These are phyloP conservation scores for Eugnorisma glareosa DNA, from an alignment of 2,888 invertebrate genomes.

Conservation along the genomic window DNA sequence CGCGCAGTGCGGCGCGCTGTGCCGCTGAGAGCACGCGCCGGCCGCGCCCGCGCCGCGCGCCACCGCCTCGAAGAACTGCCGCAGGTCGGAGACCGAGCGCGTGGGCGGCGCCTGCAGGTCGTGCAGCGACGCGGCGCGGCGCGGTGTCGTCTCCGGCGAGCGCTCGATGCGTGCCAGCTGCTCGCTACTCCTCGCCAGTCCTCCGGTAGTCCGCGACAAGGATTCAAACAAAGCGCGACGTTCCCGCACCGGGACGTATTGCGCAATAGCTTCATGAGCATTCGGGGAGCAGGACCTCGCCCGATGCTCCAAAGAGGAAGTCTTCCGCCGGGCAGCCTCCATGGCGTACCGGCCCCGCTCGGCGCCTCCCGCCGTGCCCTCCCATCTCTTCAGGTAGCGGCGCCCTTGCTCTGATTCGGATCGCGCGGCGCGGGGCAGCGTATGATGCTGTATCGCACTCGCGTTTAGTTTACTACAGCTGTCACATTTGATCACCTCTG, in stretches of 20 bases:
- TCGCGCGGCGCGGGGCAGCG: slow-evolving; percentile 85
- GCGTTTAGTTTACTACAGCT: slow-evolving; percentile 86
- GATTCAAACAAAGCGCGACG: slow-evolving; percentile 93
- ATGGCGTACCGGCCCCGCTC: slow-evolving; percentile 84
- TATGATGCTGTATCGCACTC: slow-evolving; percentile 81
- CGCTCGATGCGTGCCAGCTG: slow-evolving; percentile 81
- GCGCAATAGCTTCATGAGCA: slow-evolving; percentile 87
- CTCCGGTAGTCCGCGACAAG: slow-evolving; percentile 91
- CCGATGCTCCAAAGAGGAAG: slow-evolving; percentile 84
- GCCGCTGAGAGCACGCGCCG: slow-evolving; percentile 75
- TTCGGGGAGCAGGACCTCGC: slow-evolving; percentile 88
- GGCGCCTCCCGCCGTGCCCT: slow-evolving; percentile 84
- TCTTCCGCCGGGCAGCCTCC: slow-evolving; percentile 86
- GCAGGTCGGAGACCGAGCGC: slow-evolving; percentile 92
- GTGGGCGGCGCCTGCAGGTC: slow-evolving; percentile 90
- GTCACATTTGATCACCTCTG: slow-evolving; percentile 86
- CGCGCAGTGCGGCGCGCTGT: slow-evolving; percentile 82
- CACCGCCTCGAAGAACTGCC: slow-evolving; percentile 93
- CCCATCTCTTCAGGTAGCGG: slow-evolving; percentile 87
- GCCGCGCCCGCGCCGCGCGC: slow-evolving; percentile 85
- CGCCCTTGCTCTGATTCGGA: slow-evolving; percentile 85
- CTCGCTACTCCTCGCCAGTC: slow-evolving; percentile 92
- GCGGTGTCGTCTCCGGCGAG: slow-evolving; percentile 82
- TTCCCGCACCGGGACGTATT: slow-evolving; percentile 93
- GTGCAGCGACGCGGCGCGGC: slow-evolving; percentile 92